These are phyloP conservation scores for Leptopilina syphax DNA, from an alignment of 2,888 invertebrate genomes.

Conservation along the genomic window DNA sequence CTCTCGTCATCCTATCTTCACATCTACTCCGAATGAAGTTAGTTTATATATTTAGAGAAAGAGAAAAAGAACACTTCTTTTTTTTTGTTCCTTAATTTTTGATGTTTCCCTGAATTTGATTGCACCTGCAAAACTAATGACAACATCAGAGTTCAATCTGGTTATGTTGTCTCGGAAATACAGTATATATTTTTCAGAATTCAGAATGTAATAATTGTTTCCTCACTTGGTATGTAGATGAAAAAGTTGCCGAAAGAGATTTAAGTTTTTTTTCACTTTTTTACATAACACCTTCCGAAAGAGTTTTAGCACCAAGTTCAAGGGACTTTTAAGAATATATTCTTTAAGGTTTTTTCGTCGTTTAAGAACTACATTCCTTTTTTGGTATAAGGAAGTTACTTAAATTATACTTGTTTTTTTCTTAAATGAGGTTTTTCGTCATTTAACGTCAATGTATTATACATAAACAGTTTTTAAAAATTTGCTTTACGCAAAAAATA, in stretches of 20 bases:
- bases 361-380: neutral
- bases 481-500: too few species aligned
- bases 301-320: neutral
- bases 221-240: neutral
- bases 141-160: conserved; percentile 15
- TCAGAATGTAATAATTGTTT: conserved; percentile 16
- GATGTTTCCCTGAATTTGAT: conserved; percentile 33
- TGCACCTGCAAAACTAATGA: conserved; percentile 37
- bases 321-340: neutral
- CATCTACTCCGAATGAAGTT: neutral
- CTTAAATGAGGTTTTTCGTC: too few species aligned
- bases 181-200: neutral
- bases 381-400: neutral
- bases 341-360: neutral
- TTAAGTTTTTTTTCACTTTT: neutral
- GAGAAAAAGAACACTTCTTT: neutral
- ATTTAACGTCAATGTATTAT: too few species aligned
- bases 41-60: conserved; percentile 18
- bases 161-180: neutral
- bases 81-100: neutral
- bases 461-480: too few species aligned
- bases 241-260: neutral
- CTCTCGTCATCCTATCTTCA: conserved; percentile 7
- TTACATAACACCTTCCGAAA: neutral
- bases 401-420: neutral